A percentile compares a stretch with the other conserved stretches of the same genome.
These are phyloP conservation scores for Chaetura pelagica DNA, from an alignment of 2,113 vertebrate genomes.

Conservation along the genomic window DNA sequence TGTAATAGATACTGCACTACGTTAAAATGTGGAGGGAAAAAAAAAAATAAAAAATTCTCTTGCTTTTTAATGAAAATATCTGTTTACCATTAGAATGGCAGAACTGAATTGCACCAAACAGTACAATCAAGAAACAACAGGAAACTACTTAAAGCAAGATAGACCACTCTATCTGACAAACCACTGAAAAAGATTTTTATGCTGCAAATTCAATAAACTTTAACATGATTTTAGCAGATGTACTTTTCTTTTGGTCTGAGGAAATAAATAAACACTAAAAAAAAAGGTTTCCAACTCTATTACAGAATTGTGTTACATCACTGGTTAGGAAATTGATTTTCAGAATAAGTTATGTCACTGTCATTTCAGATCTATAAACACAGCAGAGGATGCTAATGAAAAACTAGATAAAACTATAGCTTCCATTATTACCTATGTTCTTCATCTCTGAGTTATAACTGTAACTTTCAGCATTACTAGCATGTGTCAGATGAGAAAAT, in stretches of 20 bases:
- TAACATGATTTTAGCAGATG: neutral
- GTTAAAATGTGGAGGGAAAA: neutral
- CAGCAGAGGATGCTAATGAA: neutral
- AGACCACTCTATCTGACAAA: neutral
- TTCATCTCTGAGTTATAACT: neutral
- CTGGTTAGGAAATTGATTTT: neutral
- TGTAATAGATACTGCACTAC: neutral
- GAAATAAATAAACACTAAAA: neutral
- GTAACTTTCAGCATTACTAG: neutral
- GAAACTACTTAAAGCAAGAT: neutral
- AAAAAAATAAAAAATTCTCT: neutral
- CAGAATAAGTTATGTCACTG: neutral
- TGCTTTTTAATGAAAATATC: neutral
- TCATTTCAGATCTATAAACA: neutral
- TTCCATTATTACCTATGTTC: neutral
- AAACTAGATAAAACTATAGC: neutral
- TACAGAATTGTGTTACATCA: neutral
- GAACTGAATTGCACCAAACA: neutral
- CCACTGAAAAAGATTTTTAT: neutral
- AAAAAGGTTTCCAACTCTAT: neutral
- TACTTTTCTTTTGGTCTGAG: neutral
- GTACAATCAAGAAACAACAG: neutral
- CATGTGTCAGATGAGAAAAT: neutral
- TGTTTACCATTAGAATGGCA: neutral
- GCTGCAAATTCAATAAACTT: neutral